phyloP scores from a whole-genome alignment of 2,888 invertebrate genomes.

The Metacarcinus magister region DNA sequence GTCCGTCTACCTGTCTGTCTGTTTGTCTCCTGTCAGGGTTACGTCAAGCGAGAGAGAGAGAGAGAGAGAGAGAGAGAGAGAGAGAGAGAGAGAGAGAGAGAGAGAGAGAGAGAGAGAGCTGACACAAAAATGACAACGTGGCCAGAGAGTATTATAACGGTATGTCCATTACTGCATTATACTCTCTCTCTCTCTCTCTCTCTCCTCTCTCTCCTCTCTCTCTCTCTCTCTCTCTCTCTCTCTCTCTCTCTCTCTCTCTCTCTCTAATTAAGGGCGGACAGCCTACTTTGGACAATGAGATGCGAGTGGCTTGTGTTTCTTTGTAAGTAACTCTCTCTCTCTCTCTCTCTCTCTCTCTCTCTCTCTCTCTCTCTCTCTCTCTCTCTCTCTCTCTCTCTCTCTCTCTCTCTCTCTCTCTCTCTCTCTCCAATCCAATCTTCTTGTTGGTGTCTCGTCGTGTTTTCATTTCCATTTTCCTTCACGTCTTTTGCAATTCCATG shows the following conservation, averaged over 20 bases:
- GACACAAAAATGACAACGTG: conserved; percentile 1
- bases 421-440: too few species aligned
- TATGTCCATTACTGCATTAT: conserved; percentile 14
- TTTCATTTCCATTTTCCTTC: too few species aligned
- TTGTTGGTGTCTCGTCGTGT: too few species aligned
- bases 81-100: conserved; percentile 13
- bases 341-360: conserved; percentile 26
- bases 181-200: neutral
- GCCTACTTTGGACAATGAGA: conserved; percentile 1
- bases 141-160: neutral
- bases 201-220: too few species aligned
- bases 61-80: conserved; percentile 16
- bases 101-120: neutral
- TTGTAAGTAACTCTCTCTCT: conserved; percentile 9
- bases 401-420: too few species aligned
- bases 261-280: neutral
- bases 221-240: too few species aligned
- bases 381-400: too few species aligned
- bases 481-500: too few species aligned
- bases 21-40: neutral
- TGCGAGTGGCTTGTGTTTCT: neutral
- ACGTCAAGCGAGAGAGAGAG: neutral
- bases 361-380: too few species aligned
- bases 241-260: neutral
- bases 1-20: neutral